Evolutionary conservation across 2,113 vertebrate species (phyloP), one percentile per base, ranked within the genome.

Genomic region (Ardeotis arabs): DNA sequence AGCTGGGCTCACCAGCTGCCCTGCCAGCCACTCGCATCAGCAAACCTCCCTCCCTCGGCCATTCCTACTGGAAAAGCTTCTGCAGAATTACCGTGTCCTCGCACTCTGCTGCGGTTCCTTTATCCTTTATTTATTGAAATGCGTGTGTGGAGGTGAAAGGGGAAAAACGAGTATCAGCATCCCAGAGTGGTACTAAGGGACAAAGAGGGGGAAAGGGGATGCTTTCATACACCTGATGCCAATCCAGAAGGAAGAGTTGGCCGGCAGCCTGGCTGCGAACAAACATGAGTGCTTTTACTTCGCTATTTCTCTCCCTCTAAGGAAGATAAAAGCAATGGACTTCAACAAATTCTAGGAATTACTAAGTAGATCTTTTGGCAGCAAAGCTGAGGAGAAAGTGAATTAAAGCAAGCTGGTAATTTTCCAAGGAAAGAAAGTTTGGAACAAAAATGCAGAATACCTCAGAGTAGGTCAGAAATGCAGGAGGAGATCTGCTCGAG

Each of bases 311-410:
- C 74, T 58, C 23, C 66, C 92, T 68, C 39, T 17, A 3, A 29
- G 60, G 62, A 24, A 47, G 78, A 63, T 11, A 49, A 88, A 85
- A 83, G 90, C 85, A 39, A 60, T 1, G 92, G 92, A 73, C 90
- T 79, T 33, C 81, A 64, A 33, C 76, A 9, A 68, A 47, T 82
- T 68, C 94, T 92, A 90, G 78, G 90, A 85, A 93, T 73, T 64
- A 47, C 66, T 49, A 18, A 96, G 90, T 2, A 67, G 81, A 55
- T 72, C 56, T 95, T 74, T 22, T 93, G 88, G 94, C 94, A 92
- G 88, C 4, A 33, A 60, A 91, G 74, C 7, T n/a, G 67, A 68
- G 58, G n/a, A 82, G 39, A 82, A 79, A 84, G 69, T 15, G 58
- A 83, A 68, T 72, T 82, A 58, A 70, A 84, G 56, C 21, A 29